A percentile compares a stretch with the other conserved stretches of the same genome.
These are phyloP conservation scores for Xylota sylvarum DNA, from an alignment of 2,888 invertebrate species.

Conservation along the genomic window DNA sequence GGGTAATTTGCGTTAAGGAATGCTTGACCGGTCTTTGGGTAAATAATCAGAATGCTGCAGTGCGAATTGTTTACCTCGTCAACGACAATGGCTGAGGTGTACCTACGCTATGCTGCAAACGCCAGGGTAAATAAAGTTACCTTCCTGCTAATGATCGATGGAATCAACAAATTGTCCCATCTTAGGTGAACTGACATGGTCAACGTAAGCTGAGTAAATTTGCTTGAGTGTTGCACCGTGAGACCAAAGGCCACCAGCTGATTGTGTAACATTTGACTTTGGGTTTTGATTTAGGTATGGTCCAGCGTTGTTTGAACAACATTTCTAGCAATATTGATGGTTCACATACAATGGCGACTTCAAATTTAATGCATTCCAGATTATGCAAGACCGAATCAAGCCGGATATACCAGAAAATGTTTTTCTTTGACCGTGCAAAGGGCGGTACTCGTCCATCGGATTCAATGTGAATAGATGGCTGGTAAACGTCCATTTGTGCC, in stretches of 20 bases:
- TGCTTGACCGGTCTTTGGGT: conserved; percentile 51
- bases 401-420: neutral
- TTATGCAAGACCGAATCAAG: neutral
- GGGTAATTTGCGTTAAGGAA: conserved; percentile 51
- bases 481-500: no score
- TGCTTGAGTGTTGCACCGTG: conserved; percentile 9
- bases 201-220: conserved; percentile 28
- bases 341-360: conserved; percentile 2
- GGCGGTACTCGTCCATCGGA: no score
- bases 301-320: conserved; percentile 9
- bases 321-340: conserved; percentile 21
- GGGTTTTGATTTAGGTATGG: conserved; percentile 21
- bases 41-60: conserved; percentile 45
- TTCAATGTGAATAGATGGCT: no score
- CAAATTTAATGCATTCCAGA: neutral
- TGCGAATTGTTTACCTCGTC: conserved; percentile 60
- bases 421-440: no score
- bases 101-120: conserved; percentile 5
- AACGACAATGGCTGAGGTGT: conserved; percentile 34
- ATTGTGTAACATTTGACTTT: conserved; percentile 26
- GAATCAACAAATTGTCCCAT: conserved; percentile 51
- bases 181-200: neutral
- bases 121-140: conserved; percentile 32
- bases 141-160: conserved; percentile 62
- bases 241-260: conserved; percentile 12